Conservation (phyloP, 2,797 vertebrate species). For the Peromyscus attwateri region DNA sequence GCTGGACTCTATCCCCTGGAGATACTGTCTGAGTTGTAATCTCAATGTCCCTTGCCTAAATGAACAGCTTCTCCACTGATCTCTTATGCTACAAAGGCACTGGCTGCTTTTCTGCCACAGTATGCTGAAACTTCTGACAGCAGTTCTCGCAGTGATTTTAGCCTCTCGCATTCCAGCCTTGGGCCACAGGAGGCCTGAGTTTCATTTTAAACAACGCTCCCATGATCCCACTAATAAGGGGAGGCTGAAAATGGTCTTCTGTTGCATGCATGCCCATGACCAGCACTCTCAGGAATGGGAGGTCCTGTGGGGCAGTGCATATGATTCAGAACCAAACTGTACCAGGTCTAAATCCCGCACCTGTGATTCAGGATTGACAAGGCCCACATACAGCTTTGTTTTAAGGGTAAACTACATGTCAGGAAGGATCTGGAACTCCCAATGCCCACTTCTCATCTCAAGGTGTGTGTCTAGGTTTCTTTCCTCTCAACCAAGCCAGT, state of each 20-base stretch:
- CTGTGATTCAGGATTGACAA: neutral
- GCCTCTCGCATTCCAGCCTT: neutral
- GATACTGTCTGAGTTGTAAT: constrained; percentile 10
- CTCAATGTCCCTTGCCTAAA: neutral
- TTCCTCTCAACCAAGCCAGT: neutral
- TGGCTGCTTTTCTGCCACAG: constrained; percentile 12
- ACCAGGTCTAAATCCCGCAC: neutral
- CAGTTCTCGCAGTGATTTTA: neutral
- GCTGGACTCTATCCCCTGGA: constrained; percentile 7
- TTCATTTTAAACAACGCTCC: neutral
- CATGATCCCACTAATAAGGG: neutral
- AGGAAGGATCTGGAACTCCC: neutral
- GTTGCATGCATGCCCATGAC: neutral
- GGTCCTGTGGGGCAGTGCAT: neutral
- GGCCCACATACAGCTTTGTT: neutral
- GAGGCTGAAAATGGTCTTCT: neutral
- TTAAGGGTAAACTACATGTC: neutral
- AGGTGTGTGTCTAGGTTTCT: neutral
- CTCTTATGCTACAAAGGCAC: neutral
- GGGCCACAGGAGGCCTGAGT: neutral
- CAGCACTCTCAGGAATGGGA: neutral
- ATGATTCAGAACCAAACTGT: neutral
- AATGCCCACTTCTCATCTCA: neutral
- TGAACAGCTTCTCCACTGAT: neutral
- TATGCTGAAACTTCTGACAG: neutral